phyloP scores from a whole-genome alignment of 1,140 invertebrate species.

The Dendrolimus punctatus region DNA sequence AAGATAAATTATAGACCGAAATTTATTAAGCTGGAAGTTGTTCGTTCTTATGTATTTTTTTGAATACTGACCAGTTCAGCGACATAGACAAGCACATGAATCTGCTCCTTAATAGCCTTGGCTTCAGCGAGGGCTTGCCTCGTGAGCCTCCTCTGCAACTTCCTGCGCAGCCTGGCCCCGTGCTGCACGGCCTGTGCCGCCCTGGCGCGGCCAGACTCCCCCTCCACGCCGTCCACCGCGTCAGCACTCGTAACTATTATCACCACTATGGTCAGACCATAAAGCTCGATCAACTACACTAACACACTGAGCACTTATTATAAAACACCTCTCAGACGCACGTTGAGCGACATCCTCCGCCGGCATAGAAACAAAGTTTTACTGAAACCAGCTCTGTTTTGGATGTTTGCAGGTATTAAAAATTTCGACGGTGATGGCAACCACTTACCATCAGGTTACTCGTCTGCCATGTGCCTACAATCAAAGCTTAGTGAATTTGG shows the following conservation, averaged over 20 bases:
- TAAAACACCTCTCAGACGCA: too few species aligned
- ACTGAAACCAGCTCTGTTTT: too few species aligned
- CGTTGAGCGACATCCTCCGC: too few species aligned
- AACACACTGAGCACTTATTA: not conserved
- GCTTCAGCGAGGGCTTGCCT: slow-evolving; percentile 83
- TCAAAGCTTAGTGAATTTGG: too few species aligned
- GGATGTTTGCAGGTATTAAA: too few species aligned
- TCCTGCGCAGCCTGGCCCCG: slow-evolving; percentile 79
- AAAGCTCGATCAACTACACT: slow-evolving; percentile 4
- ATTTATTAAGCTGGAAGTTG: too few species aligned
- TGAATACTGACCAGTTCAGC: slow-evolving; percentile 78
- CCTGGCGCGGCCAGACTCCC: slow-evolving; percentile 59
- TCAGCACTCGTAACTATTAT: slow-evolving; percentile 60
- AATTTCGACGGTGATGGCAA: too few species aligned
- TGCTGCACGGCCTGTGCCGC: slow-evolving; percentile 82
- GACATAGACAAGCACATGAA: slow-evolving; percentile 82
- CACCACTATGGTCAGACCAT: slow-evolving; percentile 38
- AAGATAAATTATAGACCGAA: too few species aligned
- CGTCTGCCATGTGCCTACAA: too few species aligned
- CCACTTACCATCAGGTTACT: too few species aligned
- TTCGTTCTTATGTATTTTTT: too few species aligned
- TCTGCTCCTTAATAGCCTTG: slow-evolving; percentile 83
- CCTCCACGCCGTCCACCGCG: slow-evolving; percentile 25
- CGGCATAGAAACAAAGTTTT: too few species aligned
- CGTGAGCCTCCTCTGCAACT: slow-evolving; percentile 81